A percentile compares a stretch with the other conserved stretches of the same genome.
These are phyloP conservation scores for Cabera pusaria DNA, from an alignment of 2,888 invertebrate species.

Conservation along the genomic window DNA sequence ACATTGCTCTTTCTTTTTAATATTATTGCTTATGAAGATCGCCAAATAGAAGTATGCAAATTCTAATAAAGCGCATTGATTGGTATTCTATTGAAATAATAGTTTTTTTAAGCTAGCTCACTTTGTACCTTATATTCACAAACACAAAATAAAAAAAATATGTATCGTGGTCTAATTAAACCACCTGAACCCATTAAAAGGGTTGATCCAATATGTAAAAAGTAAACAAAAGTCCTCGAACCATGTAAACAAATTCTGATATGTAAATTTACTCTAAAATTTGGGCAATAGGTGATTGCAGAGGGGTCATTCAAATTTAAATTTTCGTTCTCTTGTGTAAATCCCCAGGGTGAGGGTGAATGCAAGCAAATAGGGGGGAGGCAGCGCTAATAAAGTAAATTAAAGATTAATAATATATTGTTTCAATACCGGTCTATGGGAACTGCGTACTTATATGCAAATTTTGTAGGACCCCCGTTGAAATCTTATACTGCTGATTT, in stretches of 20 bases:
- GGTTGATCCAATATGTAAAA: constrained; percentile 19
- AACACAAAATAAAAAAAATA: too few species aligned
- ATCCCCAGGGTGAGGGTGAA: constrained; percentile 67
- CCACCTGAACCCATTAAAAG: constrained; percentile 25
- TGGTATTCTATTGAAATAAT: too few species aligned
- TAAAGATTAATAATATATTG: constrained; percentile 83
- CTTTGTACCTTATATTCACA: too few species aligned
- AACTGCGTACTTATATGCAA: constrained; percentile 68
- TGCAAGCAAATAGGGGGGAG: constrained; percentile 63
- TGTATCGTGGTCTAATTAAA: constrained; percentile 17
- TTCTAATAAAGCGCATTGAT: too few species aligned
- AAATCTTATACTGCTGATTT: constrained; percentile 53
- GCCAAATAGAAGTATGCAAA: too few species aligned
- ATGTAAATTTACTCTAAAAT: constrained; percentile 49
- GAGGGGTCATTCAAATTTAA: constrained; percentile 79
- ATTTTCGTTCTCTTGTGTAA: constrained; percentile 72
- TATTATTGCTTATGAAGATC: too few species aligned
- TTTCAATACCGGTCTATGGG: constrained; percentile 73
- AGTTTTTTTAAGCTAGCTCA: too few species aligned
- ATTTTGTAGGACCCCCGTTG: constrained; percentile 26
- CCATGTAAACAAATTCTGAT: constrained; percentile 31
- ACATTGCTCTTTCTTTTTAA: too few species aligned
- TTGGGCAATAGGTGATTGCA: constrained; percentile 55
- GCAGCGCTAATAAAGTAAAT: constrained; percentile 80
- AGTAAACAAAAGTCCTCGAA: constrained; percentile 28